Evolutionary conservation across 2,888 invertebrate genomes (phyloP), one percentile per base, ranked within the genome.

Genomic region (Meganola albula): DNA sequence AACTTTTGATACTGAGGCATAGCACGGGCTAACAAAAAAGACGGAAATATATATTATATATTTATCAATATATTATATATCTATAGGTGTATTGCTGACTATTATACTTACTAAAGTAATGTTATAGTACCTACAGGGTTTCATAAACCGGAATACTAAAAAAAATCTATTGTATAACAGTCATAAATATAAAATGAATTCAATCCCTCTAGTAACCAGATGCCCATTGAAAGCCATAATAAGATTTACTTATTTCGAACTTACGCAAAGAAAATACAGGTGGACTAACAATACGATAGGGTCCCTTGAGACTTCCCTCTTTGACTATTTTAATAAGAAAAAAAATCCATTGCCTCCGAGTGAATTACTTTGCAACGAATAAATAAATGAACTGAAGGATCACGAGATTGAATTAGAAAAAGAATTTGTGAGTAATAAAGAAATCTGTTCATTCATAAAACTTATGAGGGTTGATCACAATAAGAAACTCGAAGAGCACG

Each of bases 321-420:
- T 78, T 69, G 77, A 75, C 78, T 79, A 76, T 78, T 82, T 76
- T 84, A 83, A 82, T 82, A 82, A 73, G 73, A 79, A 53, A 54
- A 44, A 75, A 78, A 76, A 72, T 65, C 52, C 44, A 34, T 53
- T 50, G 53, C 57, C 65, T 64, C 63, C 55, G 36, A 59, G 58
- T 50, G 71, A 75, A 79, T 79, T 78, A 79, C 77, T 77, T 79
- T 75, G 74, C 73, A 75, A 71, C 72, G 75, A 72, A 75, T 74
- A 77, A 78, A 80, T 80, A 77, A 80, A 78, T 72, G 76, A 75
- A 74, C 63, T 58, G 44, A 54, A 63, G 75, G 75, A 73, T 79
- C 68, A 74, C 63, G 57, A 70, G 72, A 78, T 80, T 80, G 75
- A 77, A 79, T 82, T 83, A 82, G 77, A 75, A 76, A 74, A 70